These are phyloP conservation scores for Hycleus cichorii DNA, from an alignment of 1,140 invertebrate genomes.

Conservation along the genomic window DNA sequence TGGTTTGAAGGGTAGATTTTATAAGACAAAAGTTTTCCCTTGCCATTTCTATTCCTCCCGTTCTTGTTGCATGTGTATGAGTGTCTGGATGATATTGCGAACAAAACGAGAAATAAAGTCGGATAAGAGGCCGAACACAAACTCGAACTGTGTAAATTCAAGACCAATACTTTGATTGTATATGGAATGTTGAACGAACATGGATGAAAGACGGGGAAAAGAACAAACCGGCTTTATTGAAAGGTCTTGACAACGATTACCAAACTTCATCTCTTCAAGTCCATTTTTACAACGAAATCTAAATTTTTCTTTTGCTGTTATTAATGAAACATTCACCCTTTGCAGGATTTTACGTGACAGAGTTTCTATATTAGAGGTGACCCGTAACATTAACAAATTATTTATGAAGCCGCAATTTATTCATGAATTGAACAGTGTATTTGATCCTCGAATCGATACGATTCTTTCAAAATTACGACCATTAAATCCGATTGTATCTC, in stretches of 20 bases:
- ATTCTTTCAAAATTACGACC: too few relatives aligned
- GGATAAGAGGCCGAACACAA: slow-evolving; percentile 18
- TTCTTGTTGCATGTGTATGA: too few relatives aligned
- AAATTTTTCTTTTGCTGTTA: not conserved
- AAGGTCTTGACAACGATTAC: slow-evolving; percentile 1
- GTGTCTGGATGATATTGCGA: not conserved
- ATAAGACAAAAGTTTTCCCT: slow-evolving; percentile 20
- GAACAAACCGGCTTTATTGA: too few relatives aligned
- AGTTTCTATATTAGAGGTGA: not conserved
- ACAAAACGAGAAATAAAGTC: slow-evolving; percentile 20
- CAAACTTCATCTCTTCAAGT: slow-evolving; percentile 6
- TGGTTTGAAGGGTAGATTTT: slow-evolving; percentile 22
- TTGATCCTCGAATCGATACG: too few relatives aligned
- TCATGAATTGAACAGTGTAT: too few relatives aligned
- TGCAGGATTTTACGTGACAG: slow-evolving; percentile 12
- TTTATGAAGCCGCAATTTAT: too few relatives aligned
- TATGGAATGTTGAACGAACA: too few relatives aligned
- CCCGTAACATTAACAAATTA: too few relatives aligned
- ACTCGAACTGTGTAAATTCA: slow-evolving; percentile 22
- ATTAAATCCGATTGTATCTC: too few relatives aligned
- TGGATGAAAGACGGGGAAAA: too few relatives aligned
- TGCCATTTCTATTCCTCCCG: too few relatives aligned
- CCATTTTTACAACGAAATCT: slow-evolving; percentile 11
- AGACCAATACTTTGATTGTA: not conserved
- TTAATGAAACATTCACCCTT: slow-evolving; percentile 16